Percentiles rank a stretch among this genome's conserved stretches.
These are phyloP conservation scores for Micrastur ruficollis DNA, from an alignment of 2,797 vertebrate genomes.

Conservation along the genomic window DNA sequence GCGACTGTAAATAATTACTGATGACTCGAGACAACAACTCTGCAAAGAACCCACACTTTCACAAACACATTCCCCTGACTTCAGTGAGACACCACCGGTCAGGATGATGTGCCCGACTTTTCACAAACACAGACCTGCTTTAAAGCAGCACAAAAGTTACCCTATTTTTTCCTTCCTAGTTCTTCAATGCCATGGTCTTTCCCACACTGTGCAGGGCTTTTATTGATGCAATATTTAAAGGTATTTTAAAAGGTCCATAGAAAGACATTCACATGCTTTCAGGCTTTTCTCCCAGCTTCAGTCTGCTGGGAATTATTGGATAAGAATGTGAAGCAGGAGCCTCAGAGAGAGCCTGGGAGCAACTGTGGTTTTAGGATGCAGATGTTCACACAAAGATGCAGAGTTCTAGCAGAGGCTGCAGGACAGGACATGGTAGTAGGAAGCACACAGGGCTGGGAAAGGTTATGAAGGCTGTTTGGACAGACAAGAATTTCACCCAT, in stretches of 20 bases:
- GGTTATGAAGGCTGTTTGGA: neutral
- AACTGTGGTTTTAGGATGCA: neutral
- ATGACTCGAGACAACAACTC: neutral
- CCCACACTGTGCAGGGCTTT: neutral
- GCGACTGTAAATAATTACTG: neutral
- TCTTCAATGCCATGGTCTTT: neutral
- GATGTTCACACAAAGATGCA: neutral
- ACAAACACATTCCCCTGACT: neutral
- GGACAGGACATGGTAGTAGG: neutral
- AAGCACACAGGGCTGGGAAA: neutral
- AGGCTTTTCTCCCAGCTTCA: neutral
- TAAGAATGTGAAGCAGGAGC: neutral
- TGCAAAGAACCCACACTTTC: neutral
- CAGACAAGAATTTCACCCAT: neutral
- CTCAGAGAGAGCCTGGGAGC: neutral
- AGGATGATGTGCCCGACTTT: neutral
- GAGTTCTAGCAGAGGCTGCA: neutral
- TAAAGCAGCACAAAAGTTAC: neutral
- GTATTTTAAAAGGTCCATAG: neutral
- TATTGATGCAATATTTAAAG: conserved; percentile 14
- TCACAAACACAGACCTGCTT: neutral
- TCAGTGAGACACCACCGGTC: neutral
- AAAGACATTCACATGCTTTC: neutral
- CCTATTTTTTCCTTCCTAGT: neutral
- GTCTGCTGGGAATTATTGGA: neutral